These are phyloP conservation scores for Hydraecia micacea DNA, from an alignment of 2,888 invertebrate genomes.

Conservation along the genomic window DNA sequence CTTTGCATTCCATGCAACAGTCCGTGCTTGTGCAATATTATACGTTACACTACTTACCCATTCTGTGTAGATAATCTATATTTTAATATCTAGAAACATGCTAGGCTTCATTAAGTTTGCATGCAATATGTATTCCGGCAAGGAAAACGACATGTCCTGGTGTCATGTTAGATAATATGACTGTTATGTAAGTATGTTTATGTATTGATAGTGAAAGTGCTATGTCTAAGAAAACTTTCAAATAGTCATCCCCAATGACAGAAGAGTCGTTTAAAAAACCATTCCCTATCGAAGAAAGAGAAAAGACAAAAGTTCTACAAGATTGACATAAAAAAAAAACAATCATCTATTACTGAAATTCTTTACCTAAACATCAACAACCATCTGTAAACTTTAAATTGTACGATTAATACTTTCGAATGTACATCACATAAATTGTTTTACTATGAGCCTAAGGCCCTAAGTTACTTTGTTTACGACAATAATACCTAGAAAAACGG, in stretches of 20 bases:
- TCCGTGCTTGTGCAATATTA: conserved; percentile 80
- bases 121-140: conserved; percentile 72
- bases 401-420: conserved; percentile 79
- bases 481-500: conserved; percentile 77
- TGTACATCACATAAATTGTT: conserved; percentile 78
- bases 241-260: conserved; percentile 71
- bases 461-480: conserved; percentile 78
- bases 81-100: conserved; percentile 65
- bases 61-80: conserved; percentile 48
- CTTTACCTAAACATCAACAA: conserved; percentile 89
- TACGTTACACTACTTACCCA: conserved; percentile 77
- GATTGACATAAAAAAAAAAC: conserved; percentile 63
- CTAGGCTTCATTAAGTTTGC: conserved; percentile 63
- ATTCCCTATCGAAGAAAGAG: conserved; percentile 80
- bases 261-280: conserved; percentile 70
- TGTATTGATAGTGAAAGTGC: conserved; percentile 82
- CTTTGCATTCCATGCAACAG: conserved; percentile 83
- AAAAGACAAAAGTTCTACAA: conserved; percentile 71
- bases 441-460: conserved; percentile 85
- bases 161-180: conserved; percentile 78
- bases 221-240: conserved; percentile 74
- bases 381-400: conserved; percentile 88
- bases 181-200: conserved; percentile 82
- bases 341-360: conserved; percentile 81
- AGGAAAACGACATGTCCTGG: conserved; percentile 72